A percentile compares a stretch with the other conserved stretches of the same genome.
phyloP scores from a whole-genome alignment of 2,797 vertebrate genomes.

The Tamandua tetradactyla region DNA sequence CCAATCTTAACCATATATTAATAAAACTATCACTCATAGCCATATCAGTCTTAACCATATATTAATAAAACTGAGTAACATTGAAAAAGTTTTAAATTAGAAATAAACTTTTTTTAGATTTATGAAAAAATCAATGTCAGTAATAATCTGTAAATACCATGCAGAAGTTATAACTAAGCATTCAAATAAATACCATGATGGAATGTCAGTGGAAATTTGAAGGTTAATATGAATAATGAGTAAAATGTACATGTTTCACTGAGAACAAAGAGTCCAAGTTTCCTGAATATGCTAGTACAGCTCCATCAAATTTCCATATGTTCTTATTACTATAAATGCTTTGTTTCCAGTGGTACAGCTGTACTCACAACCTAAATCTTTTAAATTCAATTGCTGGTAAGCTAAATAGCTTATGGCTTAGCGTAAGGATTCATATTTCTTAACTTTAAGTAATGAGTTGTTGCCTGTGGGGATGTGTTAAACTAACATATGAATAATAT shows the following conservation, averaged over 20 bases:
- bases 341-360: constrained; percentile 81
- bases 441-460: constrained; percentile 80
- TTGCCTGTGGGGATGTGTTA: constrained; percentile 84
- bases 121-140: not conserved
- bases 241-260: constrained; percentile 8
- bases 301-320: constrained; percentile 75
- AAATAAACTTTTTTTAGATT: not conserved
- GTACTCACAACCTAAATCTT: constrained; percentile 80
- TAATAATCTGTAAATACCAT: not conserved
- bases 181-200: not conserved
- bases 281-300: not conserved
- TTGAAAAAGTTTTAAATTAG: not conserved
- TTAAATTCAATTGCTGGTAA: constrained; percentile 83
- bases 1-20: not conserved
- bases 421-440: constrained; percentile 84
- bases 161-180: not conserved
- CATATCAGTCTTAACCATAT: not conserved
- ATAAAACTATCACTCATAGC: too few species aligned
- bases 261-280: constrained; percentile 1
- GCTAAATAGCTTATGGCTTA: constrained; percentile 82
- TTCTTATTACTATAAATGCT: constrained; percentile 80
- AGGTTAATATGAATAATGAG: not conserved
- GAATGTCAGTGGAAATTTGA: not conserved
- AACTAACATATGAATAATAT: constrained; percentile 81
- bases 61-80: not conserved